Evolutionary conservation across 23 tunicate genomes (phyloP).

Genomic region (Pegea sp.): DNA sequence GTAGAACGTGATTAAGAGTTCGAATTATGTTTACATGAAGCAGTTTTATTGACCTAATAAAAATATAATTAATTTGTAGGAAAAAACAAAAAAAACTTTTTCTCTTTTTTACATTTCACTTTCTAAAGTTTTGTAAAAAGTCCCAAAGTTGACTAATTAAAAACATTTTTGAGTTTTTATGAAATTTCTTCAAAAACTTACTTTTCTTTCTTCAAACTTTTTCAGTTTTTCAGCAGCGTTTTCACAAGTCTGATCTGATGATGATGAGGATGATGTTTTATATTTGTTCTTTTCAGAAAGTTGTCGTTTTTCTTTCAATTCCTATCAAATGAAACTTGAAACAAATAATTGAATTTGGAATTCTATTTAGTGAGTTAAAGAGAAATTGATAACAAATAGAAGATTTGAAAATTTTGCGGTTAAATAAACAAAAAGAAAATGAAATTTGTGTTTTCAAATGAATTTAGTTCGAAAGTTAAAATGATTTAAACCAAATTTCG

Average conservation of each 20-base stretch:
- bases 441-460: too few relatives aligned
- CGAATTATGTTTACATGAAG: too few relatives aligned
- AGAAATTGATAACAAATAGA: neutral
- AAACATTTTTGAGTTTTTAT: too few relatives aligned
- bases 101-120: too few relatives aligned
- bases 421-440: slow-evolving; percentile 1
- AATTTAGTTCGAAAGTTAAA: too few relatives aligned
- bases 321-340: slow-evolving; percentile 4
- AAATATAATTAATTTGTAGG: too few relatives aligned
- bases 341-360: neutral
- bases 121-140: too few relatives aligned
- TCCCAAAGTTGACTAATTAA: too few relatives aligned
- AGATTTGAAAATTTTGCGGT: neutral
- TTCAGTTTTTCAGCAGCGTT: slow-evolving; percentile 6
- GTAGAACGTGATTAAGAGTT: too few relatives aligned
- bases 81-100: too few relatives aligned
- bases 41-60: too few relatives aligned
- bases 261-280: neutral
- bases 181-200: too few relatives aligned
- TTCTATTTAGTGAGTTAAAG: neutral
- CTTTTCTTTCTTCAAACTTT: slow-evolving; percentile 24
- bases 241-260: slow-evolving; percentile 6
- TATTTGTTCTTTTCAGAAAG: slow-evolving; percentile 10
- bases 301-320: slow-evolving; percentile 28
- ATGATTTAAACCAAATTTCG: neutral